Evolutionary conservation across 2,113 vertebrate genomes (phyloP), one percentile per base, ranked within the genome.

Genomic region (Megaptera novaeangliae): DNA sequence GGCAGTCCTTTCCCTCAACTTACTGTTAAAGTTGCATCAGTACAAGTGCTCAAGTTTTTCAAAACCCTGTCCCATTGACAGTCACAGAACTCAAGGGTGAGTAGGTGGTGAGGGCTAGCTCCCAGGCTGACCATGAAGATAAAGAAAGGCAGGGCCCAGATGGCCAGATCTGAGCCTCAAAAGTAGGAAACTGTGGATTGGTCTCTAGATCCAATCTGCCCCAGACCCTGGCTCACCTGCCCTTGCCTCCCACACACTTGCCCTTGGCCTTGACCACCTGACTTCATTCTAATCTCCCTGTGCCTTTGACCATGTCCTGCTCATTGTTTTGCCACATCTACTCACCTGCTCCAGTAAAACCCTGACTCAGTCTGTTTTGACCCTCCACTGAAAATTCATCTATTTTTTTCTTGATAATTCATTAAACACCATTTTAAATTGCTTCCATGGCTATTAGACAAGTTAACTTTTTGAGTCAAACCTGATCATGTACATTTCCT

Each of bases 401-500:
- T 52, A 46, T 46, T 72, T 31, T 14, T 95, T 68, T 94, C 52
- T 34, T 11, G 23, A 63, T 72, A 83, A 86, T 96, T n/a, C 55
- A 64, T 41, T 74, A 82, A 77, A 80, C 11, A 87, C 82, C 12
- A 92, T 92, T 91, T 94, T 36, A 74, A 95, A 61, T 84, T 90
- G 68, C 13, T 57, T 41, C 75, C 49, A 75, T 84, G 52, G 69
- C 17, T 91, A 17, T 90, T 77, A 91, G 14, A n/a, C 66, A 92
- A 74, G 61, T 92, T 83, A 82, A 97, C 31, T 46, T 86, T 78
- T 64, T 52, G 49, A 93, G 13, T 91, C 68, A 92, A 95, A 96
- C 88, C 12, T 75, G 46, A 97, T 14, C 68, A 29, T 29, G 49
- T 44, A 52, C 25, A n/a, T 59, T 59, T 83, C 86, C 68, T 77